Evolutionary conservation across 2,113 vertebrate species (phyloP).

Genomic region (Urocolius indicus): DNA sequence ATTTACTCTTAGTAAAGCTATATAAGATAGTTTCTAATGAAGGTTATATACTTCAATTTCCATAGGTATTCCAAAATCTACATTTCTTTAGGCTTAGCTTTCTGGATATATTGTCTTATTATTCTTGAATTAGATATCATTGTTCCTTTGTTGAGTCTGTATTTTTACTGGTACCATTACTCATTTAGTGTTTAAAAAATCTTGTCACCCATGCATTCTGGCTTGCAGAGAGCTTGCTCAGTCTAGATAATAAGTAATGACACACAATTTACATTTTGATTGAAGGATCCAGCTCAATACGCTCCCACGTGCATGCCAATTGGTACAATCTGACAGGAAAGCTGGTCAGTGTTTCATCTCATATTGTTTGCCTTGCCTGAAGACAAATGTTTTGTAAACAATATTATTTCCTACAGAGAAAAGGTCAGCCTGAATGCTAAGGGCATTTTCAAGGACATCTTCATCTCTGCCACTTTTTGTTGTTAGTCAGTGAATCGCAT

Average conservation of each 20-base stretch:
- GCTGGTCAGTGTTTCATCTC: not conserved
- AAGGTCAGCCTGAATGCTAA: constrained; percentile 38
- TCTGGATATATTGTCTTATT: not conserved
- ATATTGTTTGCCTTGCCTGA: constrained; percentile 2
- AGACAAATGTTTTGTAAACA: constrained; percentile 40
- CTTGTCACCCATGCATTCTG: constrained; percentile 5
- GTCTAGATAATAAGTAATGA: constrained; percentile 36
- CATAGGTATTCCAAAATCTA: not conserved
- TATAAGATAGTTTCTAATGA: not conserved
- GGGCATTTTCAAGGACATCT: constrained; percentile 46
- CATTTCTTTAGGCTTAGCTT: not conserved
- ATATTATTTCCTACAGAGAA: constrained; percentile 18
- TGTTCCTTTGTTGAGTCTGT: not conserved
- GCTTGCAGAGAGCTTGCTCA: constrained; percentile 15
- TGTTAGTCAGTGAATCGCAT: not conserved
- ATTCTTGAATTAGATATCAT: not conserved
- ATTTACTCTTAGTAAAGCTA: not conserved
- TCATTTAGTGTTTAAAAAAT: constrained; percentile 28
- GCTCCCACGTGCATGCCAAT: not conserved
- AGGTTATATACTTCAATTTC: not conserved
- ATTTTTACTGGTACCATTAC: not conserved
- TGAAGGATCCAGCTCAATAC: constrained; percentile 26
- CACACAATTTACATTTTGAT: constrained; percentile 39
- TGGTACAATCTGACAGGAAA: not conserved
- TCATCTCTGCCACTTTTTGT: constrained; percentile 18